Conservation (phyloP, 2,888 invertebrate species). For the Onchidella celtica region DNA sequence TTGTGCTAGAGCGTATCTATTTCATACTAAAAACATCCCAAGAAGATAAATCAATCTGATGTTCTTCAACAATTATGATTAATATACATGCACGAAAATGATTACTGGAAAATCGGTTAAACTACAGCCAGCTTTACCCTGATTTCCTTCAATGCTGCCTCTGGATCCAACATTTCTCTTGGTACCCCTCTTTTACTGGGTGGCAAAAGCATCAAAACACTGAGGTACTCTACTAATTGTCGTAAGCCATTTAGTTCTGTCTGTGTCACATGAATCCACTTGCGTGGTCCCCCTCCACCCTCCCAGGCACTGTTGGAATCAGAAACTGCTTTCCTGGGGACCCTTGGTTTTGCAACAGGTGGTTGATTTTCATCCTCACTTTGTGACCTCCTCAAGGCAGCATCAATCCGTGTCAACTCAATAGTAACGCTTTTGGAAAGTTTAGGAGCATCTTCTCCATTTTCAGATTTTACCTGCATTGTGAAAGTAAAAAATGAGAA, state of each 20-base stretch:
- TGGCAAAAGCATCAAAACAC: conserved; percentile 92
- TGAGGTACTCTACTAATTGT: conserved; percentile 90
- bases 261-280: conserved; percentile 67
- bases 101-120: too few species aligned
- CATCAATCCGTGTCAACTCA: conserved; percentile 71
- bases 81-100: too few species aligned
- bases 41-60: too few species aligned
- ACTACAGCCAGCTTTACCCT: too few species aligned
- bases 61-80: too few species aligned
- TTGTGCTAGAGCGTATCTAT: too few species aligned
- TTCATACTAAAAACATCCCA: too few species aligned
- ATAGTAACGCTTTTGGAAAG: conserved; percentile 69
- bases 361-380: conserved; percentile 47
- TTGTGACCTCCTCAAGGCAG: conserved; percentile 36
- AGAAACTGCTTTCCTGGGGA: conserved; percentile 41
- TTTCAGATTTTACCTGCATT: conserved; percentile 44
- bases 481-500: too few species aligned
- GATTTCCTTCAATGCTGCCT: conserved; percentile 93
- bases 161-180: conserved; percentile 92
- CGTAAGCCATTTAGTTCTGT: conserved; percentile 80
- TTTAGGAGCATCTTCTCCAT: conserved; percentile 59
- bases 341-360: conserved; percentile 17
- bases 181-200: conserved; percentile 95
- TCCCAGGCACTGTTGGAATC: conserved; percentile 46
- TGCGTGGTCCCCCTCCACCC: conserved; percentile 53